Base-by-base conservation (phyloP, 1,140 invertebrate genomes). In the Galleria mellonella region DNA sequence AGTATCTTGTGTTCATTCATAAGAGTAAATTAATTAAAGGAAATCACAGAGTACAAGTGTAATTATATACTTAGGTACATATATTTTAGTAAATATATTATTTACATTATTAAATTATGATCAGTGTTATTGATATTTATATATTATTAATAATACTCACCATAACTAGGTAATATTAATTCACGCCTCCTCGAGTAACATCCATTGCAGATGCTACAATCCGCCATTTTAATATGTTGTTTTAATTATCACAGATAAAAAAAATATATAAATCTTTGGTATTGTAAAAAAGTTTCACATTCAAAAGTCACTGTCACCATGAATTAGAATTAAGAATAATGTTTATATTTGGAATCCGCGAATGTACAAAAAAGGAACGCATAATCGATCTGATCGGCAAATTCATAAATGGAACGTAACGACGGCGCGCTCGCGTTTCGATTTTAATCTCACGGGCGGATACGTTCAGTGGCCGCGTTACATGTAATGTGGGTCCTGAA, bases 401-500 rank as follows among this genome's bases (percentile, higher is more conserved):
- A 23, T 23, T 23, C 17, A 23, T 23, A 23, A 23, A 23, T 23
- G 17, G 6, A 37, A 11, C 14, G 35, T 31, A 37, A 23, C 3
- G 14, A 17, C 17, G 5, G 35, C 9, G 58, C 45, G 55, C 45
- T 65, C 41, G 55, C 45, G 40, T 58, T 43, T 43, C 42, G 63
- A 68, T 60, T 52, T n/a, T 62, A 37, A 36, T 56, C 39, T 43
- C 32, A 12, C 55, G 56, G 51, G 56, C 66, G 65, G 70, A 57
- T 75, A 54, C 65, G 75, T 77, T 78, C 74, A 72, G 61, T 62
- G 57, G 67, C 70, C 56, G 79, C 68, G 62, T 74, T 72, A 72
- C 67, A 51, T 75, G 63, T 72, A 79, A 68, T 83, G 79, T 72
- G 68, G 72, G 68, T 76, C 77, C 79, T 79, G 75, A 72, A 77